phyloP scores from a whole-genome alignment of 2,113 vertebrate genomes.

The Vidua macroura region DNA sequence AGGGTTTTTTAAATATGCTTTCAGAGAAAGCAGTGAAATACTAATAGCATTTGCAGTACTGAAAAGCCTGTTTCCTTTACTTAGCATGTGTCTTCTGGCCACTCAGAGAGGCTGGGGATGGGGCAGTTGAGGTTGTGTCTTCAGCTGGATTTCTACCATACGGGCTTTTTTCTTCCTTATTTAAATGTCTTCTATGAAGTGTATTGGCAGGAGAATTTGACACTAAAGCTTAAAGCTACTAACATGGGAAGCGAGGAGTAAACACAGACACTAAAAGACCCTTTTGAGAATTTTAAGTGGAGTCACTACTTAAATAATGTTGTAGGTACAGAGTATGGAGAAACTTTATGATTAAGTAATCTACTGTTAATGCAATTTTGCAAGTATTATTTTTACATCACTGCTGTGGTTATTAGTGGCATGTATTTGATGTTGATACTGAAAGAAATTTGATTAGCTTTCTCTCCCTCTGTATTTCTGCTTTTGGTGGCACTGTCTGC shows the following conservation, averaged over 20 bases:
- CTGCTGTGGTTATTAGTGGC: background rate
- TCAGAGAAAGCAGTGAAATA: background rate
- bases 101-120: background rate
- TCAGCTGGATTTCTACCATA: background rate
- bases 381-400: slow-evolving; percentile 23
- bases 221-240: background rate
- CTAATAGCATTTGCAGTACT: background rate
- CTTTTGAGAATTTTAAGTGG: background rate
- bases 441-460: background rate
- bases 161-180: background rate
- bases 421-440: background rate
- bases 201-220: background rate
- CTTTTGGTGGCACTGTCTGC: background rate
- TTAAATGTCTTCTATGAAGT: background rate
- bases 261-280: background rate
- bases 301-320: background rate
- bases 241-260: background rate
- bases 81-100: background rate
- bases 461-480: background rate
- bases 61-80: background rate
- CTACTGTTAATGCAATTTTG: background rate
- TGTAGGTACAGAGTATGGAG: background rate
- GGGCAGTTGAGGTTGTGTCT: background rate
- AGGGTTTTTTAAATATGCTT: background rate
- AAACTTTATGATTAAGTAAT: slow-evolving; percentile 7